Base-by-base conservation (phyloP, 2,113 vertebrate species). In the Dendrocopos noguchii region DNA sequence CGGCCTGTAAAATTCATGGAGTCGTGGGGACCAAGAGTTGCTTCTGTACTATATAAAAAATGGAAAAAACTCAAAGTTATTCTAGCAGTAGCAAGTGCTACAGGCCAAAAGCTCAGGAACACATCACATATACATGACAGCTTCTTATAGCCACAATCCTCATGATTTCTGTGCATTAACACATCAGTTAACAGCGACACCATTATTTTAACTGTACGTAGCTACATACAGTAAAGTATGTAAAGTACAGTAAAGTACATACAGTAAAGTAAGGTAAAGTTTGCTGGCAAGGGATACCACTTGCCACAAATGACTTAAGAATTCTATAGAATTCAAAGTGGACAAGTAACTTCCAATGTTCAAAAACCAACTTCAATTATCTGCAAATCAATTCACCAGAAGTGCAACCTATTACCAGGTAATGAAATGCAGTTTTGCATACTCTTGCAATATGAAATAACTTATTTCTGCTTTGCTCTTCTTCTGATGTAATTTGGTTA, bases 21-120 rank as follows among this genome's bases (percentile, higher is more conserved):
- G 47, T 28, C 42, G 14, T 0, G 2, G 13, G 2, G 8, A 78
- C 4, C 7, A 11, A n/a, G 25, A 59, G 18, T 4, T 8, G 5
- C 3, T 68, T 60, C 12, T 29, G 66, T 36, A 33, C 31, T 52
- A 27, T 13, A 91, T 52, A 36, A 85, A 85, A 85, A 78, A 65
- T 75, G 60, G 44, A 68, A 81, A 88, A 88, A 73, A 28, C 53
- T 59, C 25, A 6, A 67, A 81, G 57, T 53, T 72, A 42, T 8
- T 72, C 57, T 20, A 60, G 34, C 33, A 86, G 36, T 6, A 89
- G 71, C 18, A 65, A 92, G 39, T 25, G 70, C 29, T 75, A 52
- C 28, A 75, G 42, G 72, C 56, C 4, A 4, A 81, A 84, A 67
- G 4, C 15, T 24, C 70, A 81, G 12, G 72, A 89, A 80, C 47